phyloP scores from a whole-genome alignment of 2,113 vertebrate genomes.

The Neogobius melanostomus region DNA sequence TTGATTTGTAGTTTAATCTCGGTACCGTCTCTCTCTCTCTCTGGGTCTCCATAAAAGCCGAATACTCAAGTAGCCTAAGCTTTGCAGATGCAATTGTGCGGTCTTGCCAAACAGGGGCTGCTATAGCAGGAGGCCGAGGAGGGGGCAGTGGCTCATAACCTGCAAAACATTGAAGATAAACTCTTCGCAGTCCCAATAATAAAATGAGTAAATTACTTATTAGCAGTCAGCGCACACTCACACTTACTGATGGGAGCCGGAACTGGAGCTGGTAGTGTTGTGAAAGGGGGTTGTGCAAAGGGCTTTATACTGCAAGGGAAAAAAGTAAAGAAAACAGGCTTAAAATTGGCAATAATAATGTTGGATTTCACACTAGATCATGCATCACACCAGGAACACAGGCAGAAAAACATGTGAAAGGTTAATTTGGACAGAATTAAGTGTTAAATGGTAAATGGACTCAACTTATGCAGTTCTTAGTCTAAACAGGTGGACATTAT shows the following conservation, averaged over 20 bases:
- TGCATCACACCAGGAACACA: not conserved
- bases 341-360: not conserved
- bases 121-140: constrained; percentile 83
- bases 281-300: constrained; percentile 92
- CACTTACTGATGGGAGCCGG: constrained; percentile 87
- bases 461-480: too few relatives aligned
- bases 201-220: not conserved
- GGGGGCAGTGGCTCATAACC: constrained; percentile 89
- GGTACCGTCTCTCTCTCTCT: constrained; percentile 89
- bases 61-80: constrained; percentile 91
- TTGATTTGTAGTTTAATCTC: not conserved
- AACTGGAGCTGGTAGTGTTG: constrained; percentile 85
- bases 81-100: constrained; percentile 90
- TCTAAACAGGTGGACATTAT: too few relatives aligned
- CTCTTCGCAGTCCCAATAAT: not conserved
- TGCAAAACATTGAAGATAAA: constrained; percentile 47
- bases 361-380: not conserved
- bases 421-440: too few relatives aligned
- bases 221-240: constrained; percentile 35
- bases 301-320: constrained; percentile 88
- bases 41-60: constrained; percentile 93
- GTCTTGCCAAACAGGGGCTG: constrained; percentile 91
- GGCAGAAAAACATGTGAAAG: not conserved
- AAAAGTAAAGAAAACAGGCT: not conserved
- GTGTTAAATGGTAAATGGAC: too few relatives aligned